Conservation (phyloP, 2,797 vertebrate species). For the Lacerta viridis region DNA sequence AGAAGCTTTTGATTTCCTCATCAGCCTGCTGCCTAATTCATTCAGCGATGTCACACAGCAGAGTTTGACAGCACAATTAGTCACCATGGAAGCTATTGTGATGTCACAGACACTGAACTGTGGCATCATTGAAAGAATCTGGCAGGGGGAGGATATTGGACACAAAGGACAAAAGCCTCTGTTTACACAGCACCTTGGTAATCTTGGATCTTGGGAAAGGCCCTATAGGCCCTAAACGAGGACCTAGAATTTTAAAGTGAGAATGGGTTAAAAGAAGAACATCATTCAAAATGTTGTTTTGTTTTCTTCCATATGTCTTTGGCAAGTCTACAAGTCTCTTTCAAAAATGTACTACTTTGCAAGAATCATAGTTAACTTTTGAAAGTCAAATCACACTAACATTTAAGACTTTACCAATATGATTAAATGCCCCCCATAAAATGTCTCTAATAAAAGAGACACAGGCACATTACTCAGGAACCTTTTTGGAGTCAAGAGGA, state of each 20-base stretch:
- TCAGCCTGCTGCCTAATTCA: conserved; percentile 67
- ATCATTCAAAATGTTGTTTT: neutral
- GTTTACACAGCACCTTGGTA: conserved; percentile 70
- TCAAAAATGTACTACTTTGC: neutral
- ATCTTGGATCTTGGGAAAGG: conserved; percentile 69
- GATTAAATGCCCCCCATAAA: conserved; percentile 19
- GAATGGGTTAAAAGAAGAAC: conserved; percentile 45
- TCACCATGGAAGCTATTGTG: conserved; percentile 76
- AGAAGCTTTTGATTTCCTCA: conserved; percentile 72
- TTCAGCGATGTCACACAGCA: conserved; percentile 69
- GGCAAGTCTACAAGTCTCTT: neutral
- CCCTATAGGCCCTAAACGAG: conserved; percentile 56
- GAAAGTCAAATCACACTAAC: neutral
- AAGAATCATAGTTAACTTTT: neutral
- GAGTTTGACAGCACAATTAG: conserved; percentile 76
- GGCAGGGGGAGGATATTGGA: conserved; percentile 69
- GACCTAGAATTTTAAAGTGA: conserved; percentile 60
- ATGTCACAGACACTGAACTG: conserved; percentile 71
- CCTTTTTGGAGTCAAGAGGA: fast-evolving
- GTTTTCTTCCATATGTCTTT: neutral
- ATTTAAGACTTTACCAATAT: conserved; percentile 17
- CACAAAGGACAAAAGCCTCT: conserved; percentile 70
- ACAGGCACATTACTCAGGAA: neutral
- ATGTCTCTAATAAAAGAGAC: conserved; percentile 31
- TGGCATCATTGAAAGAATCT: conserved; percentile 73